Evolutionary conservation across 1,140 invertebrate species (phyloP).

Genomic region (Hormaphis cornu): DNA sequence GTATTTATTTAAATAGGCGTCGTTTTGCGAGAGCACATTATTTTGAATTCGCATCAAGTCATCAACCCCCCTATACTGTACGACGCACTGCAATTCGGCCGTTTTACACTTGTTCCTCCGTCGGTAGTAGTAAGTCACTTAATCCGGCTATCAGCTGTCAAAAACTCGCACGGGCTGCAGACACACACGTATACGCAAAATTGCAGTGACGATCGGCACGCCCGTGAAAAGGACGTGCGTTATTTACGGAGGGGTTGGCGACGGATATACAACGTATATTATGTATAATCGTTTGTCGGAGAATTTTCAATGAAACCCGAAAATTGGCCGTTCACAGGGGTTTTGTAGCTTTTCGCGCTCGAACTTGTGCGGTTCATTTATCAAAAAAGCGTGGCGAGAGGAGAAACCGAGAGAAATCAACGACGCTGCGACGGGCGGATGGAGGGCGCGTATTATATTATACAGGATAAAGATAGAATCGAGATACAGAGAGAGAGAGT

Average conservation of each 20-base stretch:
- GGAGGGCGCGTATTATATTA: too few relatives aligned
- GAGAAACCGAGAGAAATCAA: too few relatives aligned
- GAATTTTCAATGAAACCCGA: constrained; percentile 9
- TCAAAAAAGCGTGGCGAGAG: too few relatives aligned
- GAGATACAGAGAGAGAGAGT: background rate
- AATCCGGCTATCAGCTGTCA: constrained; percentile 30
- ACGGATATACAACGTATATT: too few relatives aligned
- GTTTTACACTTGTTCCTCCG: constrained; percentile 30
- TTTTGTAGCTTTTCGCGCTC: background rate
- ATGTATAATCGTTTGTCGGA: too few relatives aligned
- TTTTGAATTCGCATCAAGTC: constrained; percentile 16
- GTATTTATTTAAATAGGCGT: constrained; percentile 12
- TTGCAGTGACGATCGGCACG: background rate
- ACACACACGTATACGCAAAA: too few relatives aligned
- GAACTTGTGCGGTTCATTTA: constrained; percentile 13
- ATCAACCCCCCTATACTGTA: background rate
- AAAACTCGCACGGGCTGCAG: constrained; percentile 19
- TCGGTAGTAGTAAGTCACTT: constrained; percentile 31
- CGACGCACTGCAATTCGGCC: too few relatives aligned
- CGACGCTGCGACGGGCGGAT: too few relatives aligned
- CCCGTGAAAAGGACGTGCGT: background rate
- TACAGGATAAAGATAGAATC: background rate
- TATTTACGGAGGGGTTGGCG: constrained; percentile 25
- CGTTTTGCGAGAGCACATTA: constrained; percentile 3
- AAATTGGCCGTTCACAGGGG: background rate